Conservation (phyloP, 2,797 vertebrate species). For the Choloepus didactylus region DNA sequence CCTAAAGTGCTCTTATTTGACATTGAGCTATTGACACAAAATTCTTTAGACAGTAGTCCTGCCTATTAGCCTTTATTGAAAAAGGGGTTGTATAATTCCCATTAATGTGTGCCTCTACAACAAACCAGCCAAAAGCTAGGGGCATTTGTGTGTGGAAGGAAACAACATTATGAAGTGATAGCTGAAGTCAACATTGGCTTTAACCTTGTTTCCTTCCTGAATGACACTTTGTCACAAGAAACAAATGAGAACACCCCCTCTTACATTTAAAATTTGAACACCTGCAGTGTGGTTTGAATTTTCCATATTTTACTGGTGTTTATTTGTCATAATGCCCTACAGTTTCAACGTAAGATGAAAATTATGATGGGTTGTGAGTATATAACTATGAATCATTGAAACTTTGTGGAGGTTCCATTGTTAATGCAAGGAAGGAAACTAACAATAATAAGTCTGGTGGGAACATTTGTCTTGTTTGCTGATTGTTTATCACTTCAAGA, state of each 20-base stretch:
- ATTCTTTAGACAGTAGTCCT: background rate
- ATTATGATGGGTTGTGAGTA: background rate
- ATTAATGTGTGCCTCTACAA: background rate
- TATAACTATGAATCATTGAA: background rate
- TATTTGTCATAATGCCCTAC: slow-evolving; percentile 13
- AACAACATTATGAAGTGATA: background rate
- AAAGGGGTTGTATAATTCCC: background rate
- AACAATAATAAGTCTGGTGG: background rate
- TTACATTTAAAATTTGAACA: slow-evolving; percentile 36
- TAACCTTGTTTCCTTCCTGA: background rate
- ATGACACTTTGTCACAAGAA: slow-evolving; percentile 3
- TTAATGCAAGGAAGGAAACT: background rate
- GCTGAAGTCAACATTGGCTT: background rate
- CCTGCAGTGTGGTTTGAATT: background rate
- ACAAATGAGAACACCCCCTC: background rate
- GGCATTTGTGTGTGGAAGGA: background rate
- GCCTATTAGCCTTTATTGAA: background rate
- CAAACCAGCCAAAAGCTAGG: slow-evolving; percentile 32
- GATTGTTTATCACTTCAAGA: background rate
- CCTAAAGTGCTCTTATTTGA: slow-evolving; percentile 4
- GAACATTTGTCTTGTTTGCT: background rate
- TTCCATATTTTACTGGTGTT: background rate
- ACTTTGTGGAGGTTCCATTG: background rate
- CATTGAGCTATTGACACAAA: background rate
- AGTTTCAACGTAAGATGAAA: slow-evolving; percentile 10